Percentiles rank a stretch among this genome's conserved stretches.
Evolutionary conservation across 2,113 vertebrate genomes (phyloP).

Genomic region (Sigmodon hispidus): DNA sequence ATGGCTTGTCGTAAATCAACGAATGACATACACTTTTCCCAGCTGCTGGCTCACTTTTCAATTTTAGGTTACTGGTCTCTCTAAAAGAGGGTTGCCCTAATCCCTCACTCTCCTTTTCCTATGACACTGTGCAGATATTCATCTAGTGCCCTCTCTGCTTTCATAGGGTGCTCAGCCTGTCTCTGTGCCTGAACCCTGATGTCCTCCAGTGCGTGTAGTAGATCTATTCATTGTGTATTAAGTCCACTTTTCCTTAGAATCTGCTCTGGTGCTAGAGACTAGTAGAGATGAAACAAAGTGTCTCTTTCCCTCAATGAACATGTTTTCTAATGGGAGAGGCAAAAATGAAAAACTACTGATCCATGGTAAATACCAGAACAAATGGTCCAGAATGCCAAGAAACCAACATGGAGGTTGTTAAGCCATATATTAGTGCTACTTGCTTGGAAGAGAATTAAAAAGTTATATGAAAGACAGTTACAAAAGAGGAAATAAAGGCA

Average conservation of each 20-base stretch:
- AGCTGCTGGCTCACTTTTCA: not conserved
- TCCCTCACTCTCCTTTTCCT: not conserved
- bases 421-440: not conserved
- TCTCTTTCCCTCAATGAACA: not conserved
- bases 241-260: not conserved
- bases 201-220: not conserved
- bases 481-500: conserved; percentile 26
- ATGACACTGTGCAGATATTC: not conserved
- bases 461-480: not conserved
- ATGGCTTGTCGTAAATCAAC: too few relatives aligned
- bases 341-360: not conserved
- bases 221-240: conserved; percentile 9
- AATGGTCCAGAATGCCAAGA: not conserved
- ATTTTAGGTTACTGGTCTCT: not conserved
- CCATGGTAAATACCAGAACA: not conserved
- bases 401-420: not conserved
- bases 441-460: not conserved
- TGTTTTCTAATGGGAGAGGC: not conserved
- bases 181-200: not conserved
- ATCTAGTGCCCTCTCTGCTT: not conserved
- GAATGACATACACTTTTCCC: too few relatives aligned
- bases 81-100: not conserved
- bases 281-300: not conserved
- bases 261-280: not conserved
- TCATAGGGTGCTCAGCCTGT: not conserved